Base-by-base conservation (phyloP, 1,140 invertebrate species). In the Parasteatoda tepidariorum region DNA sequence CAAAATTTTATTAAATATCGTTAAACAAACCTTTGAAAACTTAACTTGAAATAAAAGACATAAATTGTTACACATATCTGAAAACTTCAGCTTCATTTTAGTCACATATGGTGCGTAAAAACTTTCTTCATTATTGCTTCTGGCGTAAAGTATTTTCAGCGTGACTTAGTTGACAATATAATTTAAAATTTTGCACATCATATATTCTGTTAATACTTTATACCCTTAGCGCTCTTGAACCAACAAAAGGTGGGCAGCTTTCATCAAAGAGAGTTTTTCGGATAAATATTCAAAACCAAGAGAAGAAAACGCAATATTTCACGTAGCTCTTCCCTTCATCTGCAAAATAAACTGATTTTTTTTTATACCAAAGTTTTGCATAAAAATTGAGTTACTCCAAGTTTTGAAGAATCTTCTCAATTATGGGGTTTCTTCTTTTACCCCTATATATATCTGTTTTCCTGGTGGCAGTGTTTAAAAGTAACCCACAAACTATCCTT, bases 381-480 rank as follows among this genome's bases (percentile, higher is more conserved):
- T 74, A 74, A 74, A 74, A 74, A 74, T 74, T 24, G 55, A 74
- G 71, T 74, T 74, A 74, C 57, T 26, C 22, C 24, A 57, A 57
- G 18, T 55, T 24, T 13, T 59, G 15, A 28, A 57, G 41, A 24
- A n/a, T 71, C 41, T 57, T 28, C 24, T 38, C 68, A 57, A 54
- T 71, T 71, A 54, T 30, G 28, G 54, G 26, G 26, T 22, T 22
- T 48, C 38, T 48, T 48, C 38, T 48, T 48, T 48, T 48, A 13
- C 38, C 18, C 38, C 9, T n/a, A n/a, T n/a, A n/a, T n/a, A n/a
- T n/a, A n/a, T n/a, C n/a, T 18, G 38, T 48, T 48, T 18, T 4
- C 38, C 38, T 48, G 9, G 38, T 48, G 9, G 38, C 9, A 13
- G 38, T 48, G 38, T 48, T 18, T 48, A 48, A 48, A 13, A 48